These are phyloP conservation scores for Gryon sp. DNA, from an alignment of 1,140 invertebrate species.

Conservation along the genomic window DNA sequence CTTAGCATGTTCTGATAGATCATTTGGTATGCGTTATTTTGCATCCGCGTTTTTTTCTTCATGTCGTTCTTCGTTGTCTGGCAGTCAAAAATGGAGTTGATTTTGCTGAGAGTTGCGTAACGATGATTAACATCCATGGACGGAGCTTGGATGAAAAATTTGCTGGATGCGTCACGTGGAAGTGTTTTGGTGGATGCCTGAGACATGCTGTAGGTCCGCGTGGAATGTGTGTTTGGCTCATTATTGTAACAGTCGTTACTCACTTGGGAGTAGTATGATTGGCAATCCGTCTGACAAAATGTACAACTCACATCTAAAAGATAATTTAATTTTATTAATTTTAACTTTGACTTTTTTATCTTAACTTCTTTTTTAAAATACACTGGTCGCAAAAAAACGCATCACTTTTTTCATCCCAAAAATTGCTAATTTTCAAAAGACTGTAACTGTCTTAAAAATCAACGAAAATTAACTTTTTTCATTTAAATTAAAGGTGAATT, in stretches of 20 bases:
- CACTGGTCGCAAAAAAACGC: no score
- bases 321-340: no score
- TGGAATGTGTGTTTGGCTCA: constrained; percentile 8
- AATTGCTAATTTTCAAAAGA: no score
- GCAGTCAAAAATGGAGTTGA: constrained; percentile 43
- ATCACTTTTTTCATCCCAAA: no score
- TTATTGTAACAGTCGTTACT: constrained; percentile 24
- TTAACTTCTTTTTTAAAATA: no score
- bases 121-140: not conserved
- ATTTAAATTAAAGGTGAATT: no score
- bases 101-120: constrained; percentile 1
- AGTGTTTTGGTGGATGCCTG: constrained; percentile 4
- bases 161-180: constrained; percentile 17
- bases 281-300: constrained; percentile 53
- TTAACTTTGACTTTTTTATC: not conserved
- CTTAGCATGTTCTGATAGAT: constrained; percentile 57
- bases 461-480: no score
- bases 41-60: not conserved
- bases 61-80: constrained; percentile 3
- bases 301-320: constrained; percentile 65
- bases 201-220: constrained; percentile 34
- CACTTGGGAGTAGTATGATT: constrained; percentile 30
- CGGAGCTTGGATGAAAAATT: constrained; percentile 12
- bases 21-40: constrained; percentile 36
- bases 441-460: no score